Conservation (phyloP, 2,888 invertebrate genomes). For the Oxycera nigricornis region DNA sequence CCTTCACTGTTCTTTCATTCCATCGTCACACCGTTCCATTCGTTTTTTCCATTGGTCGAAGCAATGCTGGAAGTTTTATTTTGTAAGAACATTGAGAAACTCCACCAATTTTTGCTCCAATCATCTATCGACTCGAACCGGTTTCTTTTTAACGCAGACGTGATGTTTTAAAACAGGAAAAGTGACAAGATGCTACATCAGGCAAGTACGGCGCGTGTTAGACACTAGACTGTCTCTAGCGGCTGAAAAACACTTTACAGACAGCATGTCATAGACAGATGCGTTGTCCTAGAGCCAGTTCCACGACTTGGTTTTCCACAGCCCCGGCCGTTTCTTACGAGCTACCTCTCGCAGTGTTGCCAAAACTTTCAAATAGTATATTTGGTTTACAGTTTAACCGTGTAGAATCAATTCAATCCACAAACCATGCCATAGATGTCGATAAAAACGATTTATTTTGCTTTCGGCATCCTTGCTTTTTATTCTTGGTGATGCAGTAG, state of each 20-base stretch:
- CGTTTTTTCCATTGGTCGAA: no score
- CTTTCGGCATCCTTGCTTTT: background rate
- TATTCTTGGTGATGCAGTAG: no score
- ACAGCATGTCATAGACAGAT: background rate
- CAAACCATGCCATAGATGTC: background rate
- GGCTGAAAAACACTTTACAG: background rate
- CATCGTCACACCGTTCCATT: no score
- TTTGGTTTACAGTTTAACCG: background rate
- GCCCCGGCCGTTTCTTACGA: background rate
- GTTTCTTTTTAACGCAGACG: background rate
- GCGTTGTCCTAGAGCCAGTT: background rate
- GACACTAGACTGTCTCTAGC: background rate
- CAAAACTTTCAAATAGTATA: background rate
- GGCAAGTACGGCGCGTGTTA: background rate
- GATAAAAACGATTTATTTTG: background rate
- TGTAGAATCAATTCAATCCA: background rate
- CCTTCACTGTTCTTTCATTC: no score
- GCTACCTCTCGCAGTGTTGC: background rate
- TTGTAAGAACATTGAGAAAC: background rate
- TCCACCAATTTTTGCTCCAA: background rate
- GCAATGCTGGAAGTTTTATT: no score
- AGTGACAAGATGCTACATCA: background rate
- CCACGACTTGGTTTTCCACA: slow-evolving; percentile 1
- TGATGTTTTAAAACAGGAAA: background rate
- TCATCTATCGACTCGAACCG: background rate